A percentile compares a stretch with the other conserved stretches of the same genome.
Conservation (phyloP, 2,888 invertebrate species). For the Mycalesis mineus region DNA sequence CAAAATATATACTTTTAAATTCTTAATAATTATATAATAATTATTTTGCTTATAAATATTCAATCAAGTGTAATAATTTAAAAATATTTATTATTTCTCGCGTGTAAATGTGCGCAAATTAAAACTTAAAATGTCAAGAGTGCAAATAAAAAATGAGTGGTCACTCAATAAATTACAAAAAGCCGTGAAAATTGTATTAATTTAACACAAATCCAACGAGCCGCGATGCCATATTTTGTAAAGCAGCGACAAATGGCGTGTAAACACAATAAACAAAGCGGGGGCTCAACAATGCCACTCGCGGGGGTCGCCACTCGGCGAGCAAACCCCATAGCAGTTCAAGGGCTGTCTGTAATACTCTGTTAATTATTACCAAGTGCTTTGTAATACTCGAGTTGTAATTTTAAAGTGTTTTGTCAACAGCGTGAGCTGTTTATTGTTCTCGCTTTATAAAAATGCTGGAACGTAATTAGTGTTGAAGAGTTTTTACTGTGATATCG, state of each 20-base stretch:
- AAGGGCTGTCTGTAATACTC: slow-evolving; percentile 29
- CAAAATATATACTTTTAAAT: no score
- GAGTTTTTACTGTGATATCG: no score
- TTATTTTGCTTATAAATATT: no score
- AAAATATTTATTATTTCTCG: no score
- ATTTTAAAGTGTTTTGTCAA: slow-evolving; percentile 27
- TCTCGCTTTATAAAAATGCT: not conserved
- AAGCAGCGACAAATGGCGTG: slow-evolving; percentile 45
- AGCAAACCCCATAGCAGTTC: slow-evolving; percentile 23
- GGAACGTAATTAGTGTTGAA: not conserved
- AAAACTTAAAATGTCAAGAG: no score
- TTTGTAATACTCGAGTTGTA: slow-evolving; percentile 21
- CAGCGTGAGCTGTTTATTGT: slow-evolving; percentile 17
- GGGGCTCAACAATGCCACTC: slow-evolving; percentile 47
- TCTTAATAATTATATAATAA: no score
- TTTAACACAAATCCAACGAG: slow-evolving; percentile 2
- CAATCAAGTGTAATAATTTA: no score
- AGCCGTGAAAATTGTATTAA: not conserved
- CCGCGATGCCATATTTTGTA: slow-evolving; percentile 26
- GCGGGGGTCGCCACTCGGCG: slow-evolving; percentile 30
- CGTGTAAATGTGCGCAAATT: no score
- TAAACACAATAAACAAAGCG: slow-evolving; percentile 53
- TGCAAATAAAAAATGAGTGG: no score
- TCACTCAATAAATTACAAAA: not conserved
- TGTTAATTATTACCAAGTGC: slow-evolving; percentile 27